phyloP scores from a whole-genome alignment of 2,888 invertebrate species.

The Lycophotia porphyrea region DNA sequence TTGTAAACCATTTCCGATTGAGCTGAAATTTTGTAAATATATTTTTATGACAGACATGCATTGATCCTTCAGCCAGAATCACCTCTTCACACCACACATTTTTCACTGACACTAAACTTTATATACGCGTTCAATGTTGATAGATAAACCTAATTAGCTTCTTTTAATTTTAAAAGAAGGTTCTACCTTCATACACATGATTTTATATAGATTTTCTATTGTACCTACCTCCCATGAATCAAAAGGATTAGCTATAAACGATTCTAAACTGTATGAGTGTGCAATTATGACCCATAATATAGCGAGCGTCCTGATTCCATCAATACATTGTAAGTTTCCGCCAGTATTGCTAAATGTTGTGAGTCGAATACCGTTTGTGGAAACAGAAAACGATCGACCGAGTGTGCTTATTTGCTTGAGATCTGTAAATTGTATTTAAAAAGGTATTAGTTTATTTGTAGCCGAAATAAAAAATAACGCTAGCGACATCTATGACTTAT shows the following conservation, averaged over 20 bases:
- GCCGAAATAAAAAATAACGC: not conserved
- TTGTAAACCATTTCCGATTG: not conserved
- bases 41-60: not conserved
- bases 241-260: constrained; percentile 21
- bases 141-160: not conserved
- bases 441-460: not conserved
- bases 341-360: constrained; percentile 70
- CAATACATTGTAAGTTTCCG: constrained; percentile 78
- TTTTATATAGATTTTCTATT: not conserved
- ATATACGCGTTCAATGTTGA: too few species aligned
- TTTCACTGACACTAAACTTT: too few species aligned
- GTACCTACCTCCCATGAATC: not conserved
- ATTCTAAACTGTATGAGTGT: constrained; percentile 69
- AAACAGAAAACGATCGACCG: constrained; percentile 69
- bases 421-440: constrained; percentile 9
- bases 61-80: not conserved
- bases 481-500: not conserved
- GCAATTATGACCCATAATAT: constrained; percentile 84
- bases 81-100: too few species aligned
- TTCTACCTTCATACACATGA: not conserved
- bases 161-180: too few species aligned
- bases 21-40: not conserved
- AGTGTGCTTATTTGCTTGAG: constrained; percentile 46
- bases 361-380: constrained; percentile 78
- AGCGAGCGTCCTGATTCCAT: constrained; percentile 81